Conservation (phyloP, 2,888 invertebrate genomes). For the Seira sanloemensis region DNA sequence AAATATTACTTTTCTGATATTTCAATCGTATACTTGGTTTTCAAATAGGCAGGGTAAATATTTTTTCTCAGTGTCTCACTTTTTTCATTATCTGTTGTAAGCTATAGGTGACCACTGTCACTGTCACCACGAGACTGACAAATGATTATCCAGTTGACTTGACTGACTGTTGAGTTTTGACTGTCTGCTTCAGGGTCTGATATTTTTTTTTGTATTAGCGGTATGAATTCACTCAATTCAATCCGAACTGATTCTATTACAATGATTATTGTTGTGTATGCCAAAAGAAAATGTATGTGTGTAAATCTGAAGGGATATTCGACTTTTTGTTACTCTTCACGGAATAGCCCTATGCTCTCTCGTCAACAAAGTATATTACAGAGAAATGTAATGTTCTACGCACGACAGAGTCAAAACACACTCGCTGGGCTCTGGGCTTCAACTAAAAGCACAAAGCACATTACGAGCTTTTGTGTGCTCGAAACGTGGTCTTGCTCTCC, state of each 20-base stretch:
- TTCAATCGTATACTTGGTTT: constrained; percentile 12
- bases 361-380: too few relatives aligned
- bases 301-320: too few relatives aligned
- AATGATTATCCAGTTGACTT: constrained; percentile 61
- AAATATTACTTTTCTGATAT: background rate
- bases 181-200: constrained; percentile 33
- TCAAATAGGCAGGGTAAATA: background rate
- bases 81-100: background rate
- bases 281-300: too few relatives aligned
- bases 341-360: too few relatives aligned
- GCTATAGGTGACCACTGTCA: background rate
- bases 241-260: too few relatives aligned
- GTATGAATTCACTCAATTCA: too few relatives aligned
- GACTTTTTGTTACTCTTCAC: too few relatives aligned
- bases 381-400: background rate
- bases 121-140: constrained; percentile 65
- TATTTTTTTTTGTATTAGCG: background rate
- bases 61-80: background rate
- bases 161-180: constrained; percentile 55
- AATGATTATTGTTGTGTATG: too few relatives aligned
- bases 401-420: constrained; percentile 26
- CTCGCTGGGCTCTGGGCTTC: constrained; percentile 59
- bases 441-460: constrained; percentile 61
- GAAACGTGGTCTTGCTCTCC: background rate
- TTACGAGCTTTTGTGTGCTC: constrained; percentile 44